phyloP scores from a whole-genome alignment of 2,888 invertebrate genomes.

The Cetonia aurata region DNA sequence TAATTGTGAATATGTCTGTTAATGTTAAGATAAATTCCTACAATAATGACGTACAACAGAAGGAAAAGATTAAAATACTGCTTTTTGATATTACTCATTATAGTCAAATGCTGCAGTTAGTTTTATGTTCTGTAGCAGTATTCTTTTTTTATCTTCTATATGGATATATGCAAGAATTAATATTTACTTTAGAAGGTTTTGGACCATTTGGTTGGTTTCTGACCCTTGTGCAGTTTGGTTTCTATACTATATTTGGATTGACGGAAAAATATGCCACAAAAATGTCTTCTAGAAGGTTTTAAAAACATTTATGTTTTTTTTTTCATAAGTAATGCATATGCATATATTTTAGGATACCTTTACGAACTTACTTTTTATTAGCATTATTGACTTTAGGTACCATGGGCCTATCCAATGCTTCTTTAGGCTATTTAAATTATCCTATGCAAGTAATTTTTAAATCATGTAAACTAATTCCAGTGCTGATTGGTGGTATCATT shows the following conservation, averaged over 20 bases:
- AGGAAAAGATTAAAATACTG: conserved; percentile 74
- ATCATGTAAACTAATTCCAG: conserved; percentile 97
- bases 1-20: conserved; percentile 48
- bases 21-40: conserved; percentile 46
- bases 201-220: conserved; percentile 92
- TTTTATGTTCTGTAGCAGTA: conserved; percentile 82
- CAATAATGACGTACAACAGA: conserved; percentile 55
- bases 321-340: background rate
- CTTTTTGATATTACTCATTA: conserved; percentile 80
- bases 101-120: conserved; percentile 78
- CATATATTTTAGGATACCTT: conserved; percentile 80
- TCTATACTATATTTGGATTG: conserved; percentile 85
- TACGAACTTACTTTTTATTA: conserved; percentile 82
- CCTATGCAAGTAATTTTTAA: conserved; percentile 98
- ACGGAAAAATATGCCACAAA: conserved; percentile 73
- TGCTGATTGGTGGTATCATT: conserved; percentile 92
- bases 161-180: conserved; percentile 92
- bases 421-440: conserved; percentile 94
- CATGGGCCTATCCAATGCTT: conserved; percentile 96
- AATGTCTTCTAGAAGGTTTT: conserved; percentile 46
- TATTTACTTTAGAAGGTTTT: conserved; percentile 91
- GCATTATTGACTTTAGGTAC: conserved; percentile 93
- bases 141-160: conserved; percentile 91
- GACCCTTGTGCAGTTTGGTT: conserved; percentile 91
- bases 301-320: conserved; percentile 13